Evolutionary conservation across 2,888 invertebrate genomes (phyloP), one percentile per base, ranked within the genome.

Genomic region (Eupithecia centaureata): DNA sequence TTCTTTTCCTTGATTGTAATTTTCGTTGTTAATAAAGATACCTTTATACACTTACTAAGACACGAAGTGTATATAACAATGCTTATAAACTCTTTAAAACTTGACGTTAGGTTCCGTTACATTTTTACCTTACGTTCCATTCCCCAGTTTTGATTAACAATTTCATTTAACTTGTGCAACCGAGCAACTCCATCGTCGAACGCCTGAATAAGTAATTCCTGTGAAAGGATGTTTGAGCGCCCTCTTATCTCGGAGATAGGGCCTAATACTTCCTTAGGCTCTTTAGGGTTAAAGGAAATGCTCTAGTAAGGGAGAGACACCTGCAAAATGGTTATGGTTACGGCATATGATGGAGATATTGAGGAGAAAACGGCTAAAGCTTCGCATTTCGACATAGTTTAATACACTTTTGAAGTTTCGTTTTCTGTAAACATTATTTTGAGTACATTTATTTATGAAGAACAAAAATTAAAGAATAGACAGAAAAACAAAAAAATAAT

Each of bases 121-220:
- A 38, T 38, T 38, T 38, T n/a, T n/a, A n/a, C n/a, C n/a, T 42
- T 18, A n/a, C 42, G 18, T 7, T 7, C n/a, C 42, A 38, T 38
- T 38, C n/a, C 38, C 42, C 18, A 42, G 13, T 42, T 42, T 42
- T 42, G 42, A 42, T 42, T 18, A 42, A 18, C 42, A 42, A 18
- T 42, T 42, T 42, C 42, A 42, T 42, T 47, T 10, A 47, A 47
- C 47, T 47, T 22, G 10, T 27, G 52, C 27, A 25, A 52, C 15
- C 25, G 18, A 18, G 27, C 25, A 52, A 68, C 67, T 68, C 79
- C 80, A 81, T 86, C 81, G 79, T 77, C 52, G 77, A 28, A 32
- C 74, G 72, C 78, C 84, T 86, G 86, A 86, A 86, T 86, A 85
- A 84, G 74, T 77, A 77, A 85, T 78, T 76, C 67, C 51, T 63